Evolutionary conservation across 2,888 invertebrate genomes (phyloP), one percentile per base, ranked within the genome.

Genomic region (Troglohyphantes excavatus): DNA sequence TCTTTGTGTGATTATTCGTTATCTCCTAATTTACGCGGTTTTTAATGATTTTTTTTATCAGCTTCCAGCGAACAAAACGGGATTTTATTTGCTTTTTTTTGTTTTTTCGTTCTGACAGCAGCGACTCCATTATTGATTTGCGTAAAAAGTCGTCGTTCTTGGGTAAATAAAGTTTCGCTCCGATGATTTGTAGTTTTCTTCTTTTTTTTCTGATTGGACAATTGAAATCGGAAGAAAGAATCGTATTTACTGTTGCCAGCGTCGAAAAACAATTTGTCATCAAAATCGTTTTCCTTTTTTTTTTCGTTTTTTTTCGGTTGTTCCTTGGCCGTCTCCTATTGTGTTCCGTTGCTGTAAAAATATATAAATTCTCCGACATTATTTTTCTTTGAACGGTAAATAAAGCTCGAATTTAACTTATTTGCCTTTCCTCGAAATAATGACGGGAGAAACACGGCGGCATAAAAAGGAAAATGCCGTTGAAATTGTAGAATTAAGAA

Each of bases 21-120:
- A 53, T 53, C 53, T 53, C n/a, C 53, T 53, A 53, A 53, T 53
- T 53, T 53, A 53, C 53, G 53, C n/a, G 53, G 53, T 6, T 53
- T 53, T 53, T 53, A 53, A 53, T 53, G 53, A 53, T 53, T 6
- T 53, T 39, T 53, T 53, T 53, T 53, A 53, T 53, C 53, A 53
- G 53, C 53, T 53, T 53, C 53, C 53, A 53, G 6, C 5, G 53
- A 17, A 53, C 53, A 53, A 53, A 53, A 53, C n/a, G 53, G 17
- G 17, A 9, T n/a, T 13, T 53, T 53, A 13, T 53, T 53, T 53
- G 53, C 9, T 53, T 53, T 13, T 53, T 53, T 39, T 39, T 39
- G 9, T 39, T 13, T 39, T 39, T 39, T 39, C 39, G 7, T 39
- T 39, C 9, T 13, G 13, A 53, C 13, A 17, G 17, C 17, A 17